phyloP scores from a whole-genome alignment of 2,113 vertebrate species.

The Rhynchomys soricoides region DNA sequence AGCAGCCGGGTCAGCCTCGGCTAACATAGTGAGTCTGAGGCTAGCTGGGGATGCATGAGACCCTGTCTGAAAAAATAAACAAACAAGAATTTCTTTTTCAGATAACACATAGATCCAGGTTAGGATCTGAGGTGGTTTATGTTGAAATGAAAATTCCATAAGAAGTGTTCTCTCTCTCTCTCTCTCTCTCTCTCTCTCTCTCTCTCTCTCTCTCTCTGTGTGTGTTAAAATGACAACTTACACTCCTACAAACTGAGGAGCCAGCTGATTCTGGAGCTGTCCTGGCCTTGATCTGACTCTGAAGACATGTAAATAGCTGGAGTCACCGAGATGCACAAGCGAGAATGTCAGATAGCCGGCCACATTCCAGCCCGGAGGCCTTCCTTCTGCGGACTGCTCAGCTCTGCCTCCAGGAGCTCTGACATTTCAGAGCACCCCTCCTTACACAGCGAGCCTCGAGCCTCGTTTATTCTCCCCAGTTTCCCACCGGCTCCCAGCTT shows the following conservation, averaged over 20 bases:
- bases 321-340: conserved; percentile 21
- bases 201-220: too few species aligned
- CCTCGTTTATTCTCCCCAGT: conserved; percentile 46
- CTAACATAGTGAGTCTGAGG: background rate
- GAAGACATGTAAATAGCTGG: conserved; percentile 22
- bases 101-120: background rate
- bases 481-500: conserved; percentile 35
- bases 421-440: conserved; percentile 42
- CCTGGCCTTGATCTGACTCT: conserved; percentile 44
- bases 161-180: background rate
- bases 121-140: background rate
- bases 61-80: background rate
- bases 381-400: conserved; percentile 13
- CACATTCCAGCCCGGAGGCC: conserved; percentile 45
- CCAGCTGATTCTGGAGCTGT: background rate
- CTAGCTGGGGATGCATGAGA: background rate
- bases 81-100: background rate
- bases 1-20: too few species aligned
- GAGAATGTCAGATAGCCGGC: conserved; percentile 47
- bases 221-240: background rate
- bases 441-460: conserved; percentile 22
- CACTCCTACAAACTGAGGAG: background rate
- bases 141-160: conserved; percentile 6
- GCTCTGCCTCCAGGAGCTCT: conserved; percentile 35
- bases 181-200: too few species aligned